Evolutionary conservation across 2,113 vertebrate species (phyloP), one percentile per base, ranked within the genome.

Genomic region (Burhinus oedicnemus): DNA sequence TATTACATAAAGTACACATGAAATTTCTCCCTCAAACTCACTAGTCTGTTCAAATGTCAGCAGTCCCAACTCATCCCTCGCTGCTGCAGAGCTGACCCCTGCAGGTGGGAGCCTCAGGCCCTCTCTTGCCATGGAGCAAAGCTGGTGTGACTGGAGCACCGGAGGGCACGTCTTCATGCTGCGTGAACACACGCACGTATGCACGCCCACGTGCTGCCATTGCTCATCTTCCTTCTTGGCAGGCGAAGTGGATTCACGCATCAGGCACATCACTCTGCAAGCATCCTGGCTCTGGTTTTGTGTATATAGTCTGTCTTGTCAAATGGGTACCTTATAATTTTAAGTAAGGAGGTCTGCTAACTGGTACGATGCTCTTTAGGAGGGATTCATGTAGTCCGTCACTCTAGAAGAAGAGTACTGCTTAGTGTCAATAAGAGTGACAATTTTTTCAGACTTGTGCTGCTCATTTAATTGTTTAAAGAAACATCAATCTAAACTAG

Each of bases 101-200:
- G 19, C 16, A 38, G 22, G 27, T 1, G 1, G 32, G 26, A 22
- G 11, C 19, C 29, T 26, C 20, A 12, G 45, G 32, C 12, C 0
- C 0, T 15, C 49, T 8, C n/a, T 6, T 14, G 22, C 25, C 0
- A 0, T 2, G 0, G 29, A 34, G 51, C 58, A 40, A 68, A 87
- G 36, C 7, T n/a, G 16, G 16, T n/a, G 51, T 0, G 7, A 27
- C 13, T 6, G 30, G 32, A 69, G 40, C 6, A 4, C 11, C 0
- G 1, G 7, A 29, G 13, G 21, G 3, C 32, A 55, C 4, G 0
- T 34, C 58, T 61, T 77, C 51, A 12, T 0, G 1, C 38, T 1
- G 0, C 2, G 3, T 20, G 17, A 12, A 22, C 15, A 23, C 7
- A 17, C 0, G 3, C 8, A 36, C 5, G 1, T 16, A 18, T 1